These are phyloP conservation scores for Andrena hattorfiana DNA, from an alignment of 2,888 invertebrate species.

Conservation along the genomic window DNA sequence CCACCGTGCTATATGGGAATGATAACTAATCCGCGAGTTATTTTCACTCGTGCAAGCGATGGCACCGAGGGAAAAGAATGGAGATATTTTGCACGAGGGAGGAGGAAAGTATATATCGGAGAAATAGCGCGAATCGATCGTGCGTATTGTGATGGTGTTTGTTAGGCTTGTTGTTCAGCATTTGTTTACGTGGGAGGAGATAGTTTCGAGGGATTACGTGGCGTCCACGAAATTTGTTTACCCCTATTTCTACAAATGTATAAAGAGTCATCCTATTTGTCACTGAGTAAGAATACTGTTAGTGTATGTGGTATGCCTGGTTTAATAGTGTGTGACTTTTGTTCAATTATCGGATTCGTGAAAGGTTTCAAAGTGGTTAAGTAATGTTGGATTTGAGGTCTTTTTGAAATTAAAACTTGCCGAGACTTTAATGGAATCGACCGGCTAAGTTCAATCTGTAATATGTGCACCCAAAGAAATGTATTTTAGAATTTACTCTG, in stretches of 20 bases:
- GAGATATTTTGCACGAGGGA: background rate
- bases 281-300: slow-evolving; percentile 3
- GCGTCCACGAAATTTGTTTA: slow-evolving; percentile 19
- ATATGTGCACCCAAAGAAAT: no score
- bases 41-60: slow-evolving; percentile 29
- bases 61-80: background rate
- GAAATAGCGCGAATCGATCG: background rate
- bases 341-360: no score
- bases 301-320: background rate
- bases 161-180: background rate
- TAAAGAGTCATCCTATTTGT: slow-evolving; percentile 19
- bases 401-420: no score
- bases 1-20: slow-evolving; percentile 37
- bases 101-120: background rate
- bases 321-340: background rate
- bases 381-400: no score
- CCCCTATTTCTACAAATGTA: slow-evolving; percentile 11
- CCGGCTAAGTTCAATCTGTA: no score
- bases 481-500: no score
- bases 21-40: slow-evolving; percentile 54
- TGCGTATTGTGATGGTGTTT: background rate
- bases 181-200: no score
- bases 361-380: no score
- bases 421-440: no score
- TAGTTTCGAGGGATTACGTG: slow-evolving; percentile 11